Percentiles rank a stretch among this genome's conserved stretches.
phyloP scores from a whole-genome alignment of 1,140 invertebrate species.

The Orchesella cincta region DNA sequence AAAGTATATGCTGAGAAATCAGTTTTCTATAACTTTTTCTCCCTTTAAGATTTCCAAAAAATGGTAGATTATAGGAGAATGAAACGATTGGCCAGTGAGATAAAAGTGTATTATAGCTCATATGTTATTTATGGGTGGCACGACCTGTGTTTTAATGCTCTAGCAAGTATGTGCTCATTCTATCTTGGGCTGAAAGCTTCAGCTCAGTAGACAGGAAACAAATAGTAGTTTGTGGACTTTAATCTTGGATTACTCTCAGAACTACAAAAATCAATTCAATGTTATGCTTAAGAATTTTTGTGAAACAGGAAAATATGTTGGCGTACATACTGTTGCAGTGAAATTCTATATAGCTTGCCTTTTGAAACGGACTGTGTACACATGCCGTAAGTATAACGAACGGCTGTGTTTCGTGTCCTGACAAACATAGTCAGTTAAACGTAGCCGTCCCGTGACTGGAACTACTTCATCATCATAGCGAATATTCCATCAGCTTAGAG shows the following conservation, averaged over 20 bases:
- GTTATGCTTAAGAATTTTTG: not conserved
- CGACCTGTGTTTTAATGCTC: constrained; percentile 23
- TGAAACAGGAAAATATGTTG: not conserved
- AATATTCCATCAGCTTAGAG: not conserved
- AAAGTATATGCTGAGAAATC: constrained; percentile 21
- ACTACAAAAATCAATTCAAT: constrained; percentile 12
- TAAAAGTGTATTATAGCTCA: constrained; percentile 26
- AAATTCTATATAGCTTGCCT: too few species aligned
- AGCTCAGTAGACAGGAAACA: constrained; percentile 13
- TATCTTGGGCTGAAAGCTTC: constrained; percentile 1
- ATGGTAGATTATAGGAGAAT: not conserved
- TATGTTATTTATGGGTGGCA: constrained; percentile 27
- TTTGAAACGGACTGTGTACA: too few species aligned
- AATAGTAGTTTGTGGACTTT: constrained; percentile 26
- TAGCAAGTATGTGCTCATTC: not conserved
- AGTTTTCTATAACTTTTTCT: constrained; percentile 24
- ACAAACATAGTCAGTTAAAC: too few species aligned
- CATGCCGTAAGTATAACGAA: too few species aligned
- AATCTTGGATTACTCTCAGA: constrained; percentile 18
- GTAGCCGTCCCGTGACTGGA: not conserved
- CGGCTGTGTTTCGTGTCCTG: too few species aligned
- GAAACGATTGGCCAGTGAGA: not conserved
- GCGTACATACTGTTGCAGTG: too few species aligned
- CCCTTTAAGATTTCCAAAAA: not conserved
- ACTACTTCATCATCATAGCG: constrained; percentile 4